Conservation (phyloP, 2,888 invertebrate genomes). For the Operophtera brumata region DNA sequence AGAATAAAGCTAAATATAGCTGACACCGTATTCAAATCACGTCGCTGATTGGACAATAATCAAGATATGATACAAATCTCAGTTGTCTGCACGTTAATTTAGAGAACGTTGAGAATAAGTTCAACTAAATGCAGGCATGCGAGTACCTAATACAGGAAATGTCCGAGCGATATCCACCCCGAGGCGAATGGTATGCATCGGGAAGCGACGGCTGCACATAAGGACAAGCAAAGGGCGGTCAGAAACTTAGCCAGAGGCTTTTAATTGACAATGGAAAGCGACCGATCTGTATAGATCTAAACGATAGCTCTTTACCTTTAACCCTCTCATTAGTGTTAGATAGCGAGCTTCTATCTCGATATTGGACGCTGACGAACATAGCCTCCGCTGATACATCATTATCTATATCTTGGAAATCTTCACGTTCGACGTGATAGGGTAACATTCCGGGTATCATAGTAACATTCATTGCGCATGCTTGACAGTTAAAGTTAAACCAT, state of each 20-base stretch:
- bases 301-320: conserved; percentile 64
- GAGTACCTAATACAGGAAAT: conserved; percentile 70
- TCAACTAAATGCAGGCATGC: conserved; percentile 60
- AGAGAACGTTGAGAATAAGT: conserved; percentile 62
- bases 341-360: conserved; percentile 33
- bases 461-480: conserved; percentile 37
- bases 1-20: too few species aligned
- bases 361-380: conserved; percentile 45
- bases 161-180: conserved; percentile 67
- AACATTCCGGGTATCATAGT: conserved; percentile 36
- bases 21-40: conserved; percentile 46
- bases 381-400: conserved; percentile 47
- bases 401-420: conserved; percentile 48
- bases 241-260: conserved; percentile 63
- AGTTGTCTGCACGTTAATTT: conserved; percentile 59
- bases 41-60: conserved; percentile 43
- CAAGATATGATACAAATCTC: conserved; percentile 55
- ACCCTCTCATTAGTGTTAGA: conserved; percentile 55
- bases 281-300: conserved; percentile 58
- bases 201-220: conserved; percentile 67
- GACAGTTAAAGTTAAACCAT: conserved; percentile 39
- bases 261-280: conserved; percentile 74
- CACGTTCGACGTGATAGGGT: conserved; percentile 42
- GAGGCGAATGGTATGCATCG: conserved; percentile 68
- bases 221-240: conserved; percentile 75